Percentiles rank a stretch among this genome's conserved stretches.
Evolutionary conservation across 2,113 vertebrate genomes (phyloP).

Genomic region (Osmerus eperlanus): DNA sequence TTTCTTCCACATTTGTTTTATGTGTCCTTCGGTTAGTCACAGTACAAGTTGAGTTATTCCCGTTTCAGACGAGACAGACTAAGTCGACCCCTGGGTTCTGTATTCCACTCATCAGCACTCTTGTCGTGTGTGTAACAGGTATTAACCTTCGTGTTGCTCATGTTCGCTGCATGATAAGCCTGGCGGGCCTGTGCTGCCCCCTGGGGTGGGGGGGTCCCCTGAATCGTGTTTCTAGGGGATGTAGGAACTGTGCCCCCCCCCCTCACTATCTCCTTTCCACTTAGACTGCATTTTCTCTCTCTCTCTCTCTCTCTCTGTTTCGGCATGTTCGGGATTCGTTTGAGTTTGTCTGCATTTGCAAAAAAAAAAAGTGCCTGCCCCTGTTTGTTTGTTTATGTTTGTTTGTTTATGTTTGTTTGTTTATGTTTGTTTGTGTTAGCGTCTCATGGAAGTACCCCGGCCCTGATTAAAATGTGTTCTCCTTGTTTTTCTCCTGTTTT

Average conservation of each 20-base stretch:
- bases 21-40: not conserved
- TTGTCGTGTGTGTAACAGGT: slow-evolving; percentile 57
- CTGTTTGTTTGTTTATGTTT: slow-evolving; percentile 65
- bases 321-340: slow-evolving; percentile 69
- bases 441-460: slow-evolving; percentile 77
- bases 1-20: slow-evolving; percentile 18
- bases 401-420: slow-evolving; percentile 77
- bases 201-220: slow-evolving; percentile 32
- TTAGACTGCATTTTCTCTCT: slow-evolving; percentile 23
- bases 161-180: slow-evolving; percentile 85
- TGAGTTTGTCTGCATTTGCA: slow-evolving; percentile 46
- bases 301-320: slow-evolving; percentile 60
- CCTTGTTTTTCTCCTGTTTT: slow-evolving; percentile 88
- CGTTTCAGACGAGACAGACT: slow-evolving; percentile 69
- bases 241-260: slow-evolving; percentile 20
- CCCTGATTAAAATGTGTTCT: slow-evolving; percentile 98
- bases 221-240: slow-evolving; percentile 44
- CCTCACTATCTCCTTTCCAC: slow-evolving; percentile 5
- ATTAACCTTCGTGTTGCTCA: slow-evolving; percentile 74
- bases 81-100: slow-evolving; percentile 94
- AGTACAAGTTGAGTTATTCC: too few species aligned
- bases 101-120: slow-evolving; percentile 63
- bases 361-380: slow-evolving; percentile 53
- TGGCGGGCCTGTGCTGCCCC: slow-evolving; percentile 45
- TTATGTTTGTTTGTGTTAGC: slow-evolving; percentile 78